phyloP scores from a whole-genome alignment of 2,888 invertebrate genomes.

The Cepaea hortensis region DNA sequence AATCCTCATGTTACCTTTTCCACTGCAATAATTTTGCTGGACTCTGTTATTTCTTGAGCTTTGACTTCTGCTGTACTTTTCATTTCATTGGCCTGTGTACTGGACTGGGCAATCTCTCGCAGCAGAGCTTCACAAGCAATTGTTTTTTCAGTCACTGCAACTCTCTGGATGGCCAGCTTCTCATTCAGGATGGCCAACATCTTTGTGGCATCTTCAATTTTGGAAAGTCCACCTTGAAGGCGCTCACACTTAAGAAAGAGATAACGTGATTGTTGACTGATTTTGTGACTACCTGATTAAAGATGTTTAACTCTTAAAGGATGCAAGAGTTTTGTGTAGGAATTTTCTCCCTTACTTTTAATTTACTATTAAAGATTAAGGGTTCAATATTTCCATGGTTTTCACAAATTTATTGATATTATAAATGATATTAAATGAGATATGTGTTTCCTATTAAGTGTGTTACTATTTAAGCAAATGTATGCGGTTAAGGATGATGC shows the following conservation, averaged over 20 bases:
- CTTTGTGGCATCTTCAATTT: conserved; percentile 90
- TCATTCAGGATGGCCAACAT: conserved; percentile 87
- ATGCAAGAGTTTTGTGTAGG: no score
- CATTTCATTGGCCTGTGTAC: conserved; percentile 82
- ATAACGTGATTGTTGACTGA: background rate
- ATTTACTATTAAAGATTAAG: no score
- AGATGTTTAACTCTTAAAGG: no score
- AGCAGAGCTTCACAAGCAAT: conserved; percentile 87
- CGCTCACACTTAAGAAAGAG: conserved; percentile 81
- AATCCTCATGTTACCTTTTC: conserved; percentile 81
- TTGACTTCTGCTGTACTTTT: conserved; percentile 88
- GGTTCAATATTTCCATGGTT: no score
- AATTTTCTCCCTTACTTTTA: no score
- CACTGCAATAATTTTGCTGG: conserved; percentile 85
- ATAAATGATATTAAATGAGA: no score
- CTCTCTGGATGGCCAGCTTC: conserved; percentile 87
- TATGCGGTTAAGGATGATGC: no score
- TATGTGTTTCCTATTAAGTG: no score
- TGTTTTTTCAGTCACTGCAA: conserved; percentile 88
- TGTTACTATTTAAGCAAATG: no score
- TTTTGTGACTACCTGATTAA: no score
- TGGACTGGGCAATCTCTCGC: conserved; percentile 83
- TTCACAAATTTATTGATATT: no score
- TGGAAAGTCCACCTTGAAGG: conserved; percentile 83
- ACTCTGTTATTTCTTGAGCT: conserved; percentile 87